phyloP scores from a whole-genome alignment of 2,113 vertebrate species.

The Malurus cyaneus region DNA sequence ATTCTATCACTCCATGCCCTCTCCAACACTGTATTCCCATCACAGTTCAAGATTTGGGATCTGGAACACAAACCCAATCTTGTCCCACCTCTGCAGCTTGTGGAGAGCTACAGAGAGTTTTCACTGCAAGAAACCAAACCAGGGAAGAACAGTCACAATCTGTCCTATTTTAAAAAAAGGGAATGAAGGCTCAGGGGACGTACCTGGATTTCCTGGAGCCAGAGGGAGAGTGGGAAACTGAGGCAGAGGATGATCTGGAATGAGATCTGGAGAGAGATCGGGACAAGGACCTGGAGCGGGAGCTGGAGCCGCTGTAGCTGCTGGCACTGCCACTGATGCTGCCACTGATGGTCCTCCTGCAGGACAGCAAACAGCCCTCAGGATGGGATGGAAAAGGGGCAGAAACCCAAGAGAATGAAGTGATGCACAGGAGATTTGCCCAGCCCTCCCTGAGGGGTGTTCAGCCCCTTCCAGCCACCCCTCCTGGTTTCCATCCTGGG shows the following conservation, averaged over 20 bases:
- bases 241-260: slow-evolving; percentile 77
- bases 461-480: background rate
- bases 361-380: background rate
- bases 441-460: background rate
- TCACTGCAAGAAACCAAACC: background rate
- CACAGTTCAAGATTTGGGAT: background rate
- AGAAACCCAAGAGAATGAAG: background rate
- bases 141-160: fast-evolving
- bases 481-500: background rate
- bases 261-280: slow-evolving; percentile 57
- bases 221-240: slow-evolving; percentile 79
- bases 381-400: fast-evolving
- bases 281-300: slow-evolving; percentile 82
- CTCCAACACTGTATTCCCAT: background rate
- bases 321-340: slow-evolving; percentile 89
- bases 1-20: background rate
- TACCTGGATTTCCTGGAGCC: slow-evolving; percentile 89
- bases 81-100: background rate
- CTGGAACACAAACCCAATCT: background rate
- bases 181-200: background rate
- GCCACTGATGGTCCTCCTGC: slow-evolving; percentile 87
- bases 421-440: background rate
- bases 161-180: background rate
- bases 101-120: background rate
- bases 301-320: slow-evolving; percentile 93